Conservation (phyloP, 2,888 invertebrate genomes). For the Ophonus ardosiacus region DNA sequence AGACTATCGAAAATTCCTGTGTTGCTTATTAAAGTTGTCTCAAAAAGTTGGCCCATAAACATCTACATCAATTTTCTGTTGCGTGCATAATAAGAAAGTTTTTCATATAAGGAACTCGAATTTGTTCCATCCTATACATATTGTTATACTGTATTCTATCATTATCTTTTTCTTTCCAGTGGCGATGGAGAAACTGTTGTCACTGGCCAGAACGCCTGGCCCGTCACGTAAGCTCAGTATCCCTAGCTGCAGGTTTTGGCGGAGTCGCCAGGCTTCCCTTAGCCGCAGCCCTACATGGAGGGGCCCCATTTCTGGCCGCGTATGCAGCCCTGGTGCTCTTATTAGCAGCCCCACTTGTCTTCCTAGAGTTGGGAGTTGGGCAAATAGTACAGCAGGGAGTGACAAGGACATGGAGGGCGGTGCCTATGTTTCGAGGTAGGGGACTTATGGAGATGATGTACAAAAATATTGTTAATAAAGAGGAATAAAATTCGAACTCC, state of each 20-base stretch:
- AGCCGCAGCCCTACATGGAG: constrained; percentile 79
- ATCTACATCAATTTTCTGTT: too few species aligned
- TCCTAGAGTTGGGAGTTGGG: constrained; percentile 81
- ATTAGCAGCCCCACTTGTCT: constrained; percentile 79
- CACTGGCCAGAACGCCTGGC: constrained; percentile 74
- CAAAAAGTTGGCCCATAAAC: too few species aligned
- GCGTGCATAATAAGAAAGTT: too few species aligned
- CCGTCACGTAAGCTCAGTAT: constrained; percentile 77
- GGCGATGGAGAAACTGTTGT: constrained; percentile 68
- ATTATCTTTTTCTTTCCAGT: constrained; percentile 25
- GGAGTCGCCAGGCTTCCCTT: constrained; percentile 81
- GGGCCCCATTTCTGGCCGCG: constrained; percentile 78
- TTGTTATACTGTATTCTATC: too few species aligned
- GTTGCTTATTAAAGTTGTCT: too few species aligned
- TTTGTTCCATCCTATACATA: too few species aligned
- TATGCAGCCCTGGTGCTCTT: constrained; percentile 76
- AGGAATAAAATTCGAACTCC: too few species aligned
- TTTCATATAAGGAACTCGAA: too few species aligned
- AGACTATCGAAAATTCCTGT: too few species aligned
- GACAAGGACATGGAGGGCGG: constrained; percentile 82
- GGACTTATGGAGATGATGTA: neutral
- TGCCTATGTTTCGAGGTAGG: constrained; percentile 82
- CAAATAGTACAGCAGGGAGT: constrained; percentile 83
- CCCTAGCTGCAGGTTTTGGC: constrained; percentile 79
- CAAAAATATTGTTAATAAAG: too few species aligned